Base-by-base conservation (phyloP, 2,888 invertebrate species). In the Criorhina ranunculi region DNA sequence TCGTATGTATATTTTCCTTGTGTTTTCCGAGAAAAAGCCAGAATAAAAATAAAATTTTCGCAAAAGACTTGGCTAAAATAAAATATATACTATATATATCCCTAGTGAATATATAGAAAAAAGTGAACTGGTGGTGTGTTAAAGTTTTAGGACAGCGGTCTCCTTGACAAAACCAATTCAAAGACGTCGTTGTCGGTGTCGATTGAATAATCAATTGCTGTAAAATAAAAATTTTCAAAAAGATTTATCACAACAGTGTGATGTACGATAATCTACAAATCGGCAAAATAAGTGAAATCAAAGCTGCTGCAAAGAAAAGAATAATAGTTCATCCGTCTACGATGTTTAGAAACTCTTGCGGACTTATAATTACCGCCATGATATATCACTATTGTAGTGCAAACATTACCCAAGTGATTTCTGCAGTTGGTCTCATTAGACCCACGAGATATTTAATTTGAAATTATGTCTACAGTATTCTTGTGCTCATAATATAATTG, bases 251-350 rank as follows among this genome's bases (percentile, higher is more conserved):
- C 51, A 70, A 64, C 67, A 85, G 73, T 85, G 85, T 85, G 64
- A 85, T 85, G 85, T 80, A 37, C 80, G 64, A 69, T 85, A 80
- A 46, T 69, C 69, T 70, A 70, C 69, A 70, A 70, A 69, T 80
- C 40, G 85, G 59, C 9, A 75, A 80, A 80, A 70, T 59, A 59
- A 80, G 75, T 69, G 88, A 89, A 86, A 89, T 89, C 73, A 89
- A 89, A 88, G 89, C 90, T 69, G 89, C 96, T 87, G 96, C 96
- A 92, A 95, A 96, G 95, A 97, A 96, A 95, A 96, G 96, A 94
- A 95, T 96, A 93, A 95, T 96, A 93, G 95, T 96, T 94, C 96
- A 96, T 93, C 96, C 96, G 89, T 95, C 95, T 93, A 96, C 96
- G 93, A 96, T 97, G 96, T 95, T 95, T 93, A 96, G 95, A 94